These are phyloP conservation scores for Geopemphigus sp. DNA, from an alignment of 1,140 invertebrate species.

Conservation along the genomic window DNA sequence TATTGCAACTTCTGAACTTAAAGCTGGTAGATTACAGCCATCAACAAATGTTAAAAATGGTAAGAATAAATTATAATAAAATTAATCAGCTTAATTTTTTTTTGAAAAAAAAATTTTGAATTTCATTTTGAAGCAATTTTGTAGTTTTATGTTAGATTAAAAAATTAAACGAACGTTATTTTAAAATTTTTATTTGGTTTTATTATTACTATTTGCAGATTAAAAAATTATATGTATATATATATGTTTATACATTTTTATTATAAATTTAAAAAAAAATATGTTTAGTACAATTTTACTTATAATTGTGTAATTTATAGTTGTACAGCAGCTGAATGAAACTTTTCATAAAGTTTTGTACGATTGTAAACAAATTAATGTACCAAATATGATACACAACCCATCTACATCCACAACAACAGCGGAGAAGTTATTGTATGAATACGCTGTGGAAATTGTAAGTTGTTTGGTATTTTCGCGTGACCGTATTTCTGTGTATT, in stretches of 20 bases:
- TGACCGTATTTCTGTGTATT: conserved; percentile 24
- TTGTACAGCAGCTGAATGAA: conserved; percentile 81
- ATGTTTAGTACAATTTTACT: not conserved
- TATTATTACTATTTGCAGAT: too few relatives aligned
- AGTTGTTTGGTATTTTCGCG: conserved; percentile 53
- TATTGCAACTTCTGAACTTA: conserved; percentile 84
- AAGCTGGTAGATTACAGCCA: conserved; percentile 77
- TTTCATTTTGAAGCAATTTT: too few relatives aligned
- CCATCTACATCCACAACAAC: conserved; percentile 74
- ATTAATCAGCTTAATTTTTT: not conserved
- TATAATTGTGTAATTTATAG: conserved; percentile 58
- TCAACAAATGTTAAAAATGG: conserved; percentile 86
- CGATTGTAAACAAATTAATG: conserved; percentile 85
- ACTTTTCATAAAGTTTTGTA: conserved; percentile 83
- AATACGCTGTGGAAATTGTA: conserved; percentile 94
- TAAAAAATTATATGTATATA: too few relatives aligned
- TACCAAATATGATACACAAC: conserved; percentile 68
- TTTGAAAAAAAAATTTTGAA: too few relatives aligned
- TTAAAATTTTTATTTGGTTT: too few relatives aligned
- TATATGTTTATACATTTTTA: too few relatives aligned
- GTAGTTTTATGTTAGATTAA: too few relatives aligned
- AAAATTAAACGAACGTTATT: too few relatives aligned
- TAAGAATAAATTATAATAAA: conserved; percentile 56
- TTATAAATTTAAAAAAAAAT: too few relatives aligned
- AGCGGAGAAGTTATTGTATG: conserved; percentile 93